A percentile compares a stretch with the other conserved stretches of the same genome.
Evolutionary conservation across 1,140 invertebrate genomes (phyloP).

Genomic region (Eriosoma lanigerum): DNA sequence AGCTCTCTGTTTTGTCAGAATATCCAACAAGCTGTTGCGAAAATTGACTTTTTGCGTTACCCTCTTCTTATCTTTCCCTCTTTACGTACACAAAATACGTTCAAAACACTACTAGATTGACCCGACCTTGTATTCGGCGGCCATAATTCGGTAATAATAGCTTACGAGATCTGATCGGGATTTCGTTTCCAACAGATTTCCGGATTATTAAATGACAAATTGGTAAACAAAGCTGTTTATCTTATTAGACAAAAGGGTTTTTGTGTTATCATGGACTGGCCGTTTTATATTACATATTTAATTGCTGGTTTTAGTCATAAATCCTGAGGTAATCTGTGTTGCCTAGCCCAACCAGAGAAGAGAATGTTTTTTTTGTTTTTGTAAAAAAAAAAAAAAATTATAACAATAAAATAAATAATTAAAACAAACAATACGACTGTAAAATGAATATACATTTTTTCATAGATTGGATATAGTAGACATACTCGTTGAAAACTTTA

Average conservation of each 20-base stretch:
- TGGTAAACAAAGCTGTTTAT: background rate
- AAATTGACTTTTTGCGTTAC: background rate
- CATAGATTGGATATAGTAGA: background rate
- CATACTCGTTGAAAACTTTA: background rate
- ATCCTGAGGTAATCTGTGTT: background rate
- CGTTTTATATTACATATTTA: background rate
- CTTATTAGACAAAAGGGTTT: background rate
- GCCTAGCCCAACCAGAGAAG: background rate
- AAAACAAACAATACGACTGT: no score
- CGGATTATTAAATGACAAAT: background rate
- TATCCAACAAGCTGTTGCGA: conserved; percentile 8
- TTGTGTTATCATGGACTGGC: background rate
- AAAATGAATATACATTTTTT: no score
- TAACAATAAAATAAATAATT: no score
- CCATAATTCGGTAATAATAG: background rate
- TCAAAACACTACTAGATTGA: conserved; percentile 1
- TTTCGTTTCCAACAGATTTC: background rate
- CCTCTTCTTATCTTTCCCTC: background rate
- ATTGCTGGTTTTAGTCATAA: background rate
- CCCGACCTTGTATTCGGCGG: no score
- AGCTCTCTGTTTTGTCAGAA: background rate
- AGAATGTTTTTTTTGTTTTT: background rate
- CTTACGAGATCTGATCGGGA: background rate
- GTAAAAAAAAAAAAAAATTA: no score
- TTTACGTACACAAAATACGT: background rate